phyloP scores from a whole-genome alignment of 2,888 invertebrate genomes.

The Hypena proboscidalis region DNA sequence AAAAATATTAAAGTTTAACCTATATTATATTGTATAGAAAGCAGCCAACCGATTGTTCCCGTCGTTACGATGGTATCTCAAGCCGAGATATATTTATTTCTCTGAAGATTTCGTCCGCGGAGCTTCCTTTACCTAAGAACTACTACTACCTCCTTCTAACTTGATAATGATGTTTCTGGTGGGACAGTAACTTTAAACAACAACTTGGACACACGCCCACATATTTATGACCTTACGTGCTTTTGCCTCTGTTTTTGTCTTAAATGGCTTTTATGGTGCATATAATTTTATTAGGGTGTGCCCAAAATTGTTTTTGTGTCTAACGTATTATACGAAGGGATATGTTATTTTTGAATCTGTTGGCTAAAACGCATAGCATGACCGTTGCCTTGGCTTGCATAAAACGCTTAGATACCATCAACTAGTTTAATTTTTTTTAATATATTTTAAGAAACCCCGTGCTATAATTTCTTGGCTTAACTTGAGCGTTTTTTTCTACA shows the following conservation, averaged over 20 bases:
- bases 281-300: conserved; percentile 39
- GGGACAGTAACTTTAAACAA: conserved; percentile 34
- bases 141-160: conserved; percentile 39
- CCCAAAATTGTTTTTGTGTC: too few species aligned
- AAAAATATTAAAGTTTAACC: too few species aligned
- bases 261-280: conserved; percentile 33
- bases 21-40: too few species aligned
- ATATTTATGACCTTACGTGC: conserved; percentile 43
- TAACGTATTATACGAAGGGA: conserved; percentile 10
- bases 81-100: conserved; percentile 36
- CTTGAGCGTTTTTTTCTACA: too few species aligned
- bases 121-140: conserved; percentile 24
- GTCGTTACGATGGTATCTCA: conserved; percentile 27
- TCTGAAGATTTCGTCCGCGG: conserved; percentile 32
- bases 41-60: too few species aligned
- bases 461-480: too few species aligned
- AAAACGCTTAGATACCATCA: too few species aligned
- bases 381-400: conserved; percentile 12
- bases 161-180: conserved; percentile 46
- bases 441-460: too few species aligned
- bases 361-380: conserved; percentile 34
- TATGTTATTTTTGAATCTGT: too few species aligned
- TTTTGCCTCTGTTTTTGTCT: conserved; percentile 38
- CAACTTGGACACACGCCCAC: conserved; percentile 36
- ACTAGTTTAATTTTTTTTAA: too few species aligned